Evolutionary conservation across 2,888 invertebrate species (phyloP).

Genomic region (Oeneis ivallda): DNA sequence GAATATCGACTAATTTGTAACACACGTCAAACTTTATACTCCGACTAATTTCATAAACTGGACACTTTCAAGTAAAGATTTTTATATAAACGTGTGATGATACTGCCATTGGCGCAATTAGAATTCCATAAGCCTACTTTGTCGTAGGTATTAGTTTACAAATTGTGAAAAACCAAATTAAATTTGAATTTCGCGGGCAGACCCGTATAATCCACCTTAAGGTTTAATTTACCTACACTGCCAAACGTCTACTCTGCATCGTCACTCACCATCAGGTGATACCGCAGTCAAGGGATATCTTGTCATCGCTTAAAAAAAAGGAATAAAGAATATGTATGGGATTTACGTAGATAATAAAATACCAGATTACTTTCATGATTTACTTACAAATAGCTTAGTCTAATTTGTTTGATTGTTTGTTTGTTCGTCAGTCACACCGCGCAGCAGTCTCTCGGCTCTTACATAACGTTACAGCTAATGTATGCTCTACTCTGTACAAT

Average conservation of each 20-base stretch:
- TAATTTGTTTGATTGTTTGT: conserved; percentile 30
- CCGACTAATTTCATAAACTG: too few species aligned
- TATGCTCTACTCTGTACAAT: conserved; percentile 11
- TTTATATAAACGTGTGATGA: too few species aligned
- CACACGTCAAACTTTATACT: too few species aligned
- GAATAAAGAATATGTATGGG: background rate
- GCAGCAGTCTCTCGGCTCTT: background rate
- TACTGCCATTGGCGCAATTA: too few species aligned
- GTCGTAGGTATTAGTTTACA: too few species aligned
- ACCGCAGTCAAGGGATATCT: background rate
- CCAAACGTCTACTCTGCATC: background rate
- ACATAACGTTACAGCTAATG: background rate
- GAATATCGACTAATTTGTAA: too few species aligned
- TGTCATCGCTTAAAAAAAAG: background rate
- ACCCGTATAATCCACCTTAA: too few species aligned
- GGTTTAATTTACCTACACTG: too few species aligned
- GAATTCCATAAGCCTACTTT: too few species aligned
- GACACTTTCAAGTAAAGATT: too few species aligned
- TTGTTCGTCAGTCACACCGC: conserved; percentile 30
- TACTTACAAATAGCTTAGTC: conserved; percentile 32
- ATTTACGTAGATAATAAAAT: conserved; percentile 8
- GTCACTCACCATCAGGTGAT: background rate
- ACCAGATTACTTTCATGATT: conserved; percentile 22
- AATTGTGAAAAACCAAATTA: too few species aligned
- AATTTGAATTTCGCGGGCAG: too few species aligned